Evolutionary conservation across 2,888 invertebrate genomes (phyloP).

Genomic region (Ectemnius cavifrons): DNA sequence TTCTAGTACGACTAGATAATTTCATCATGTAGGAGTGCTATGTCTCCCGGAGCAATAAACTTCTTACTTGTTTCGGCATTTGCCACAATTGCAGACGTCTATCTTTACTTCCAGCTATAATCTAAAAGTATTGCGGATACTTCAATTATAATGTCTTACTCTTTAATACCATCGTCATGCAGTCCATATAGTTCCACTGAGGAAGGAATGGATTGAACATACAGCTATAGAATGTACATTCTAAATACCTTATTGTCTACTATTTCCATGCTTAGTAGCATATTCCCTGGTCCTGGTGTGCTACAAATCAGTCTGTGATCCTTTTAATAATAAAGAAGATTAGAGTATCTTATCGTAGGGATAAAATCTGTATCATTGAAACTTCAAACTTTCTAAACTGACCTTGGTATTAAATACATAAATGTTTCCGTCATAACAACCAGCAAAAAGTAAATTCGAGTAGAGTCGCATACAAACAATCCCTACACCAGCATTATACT

Average conservation of each 20-base stretch:
- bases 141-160: background rate
- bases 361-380: background rate
- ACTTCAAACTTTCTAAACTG: conserved; percentile 7
- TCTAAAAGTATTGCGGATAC: conserved; percentile 77
- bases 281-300: conserved; percentile 85
- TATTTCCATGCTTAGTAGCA: conserved; percentile 86
- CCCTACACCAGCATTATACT: conserved; percentile 84
- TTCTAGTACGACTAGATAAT: conserved; percentile 45
- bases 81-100: conserved; percentile 83
- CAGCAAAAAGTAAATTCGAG: conserved; percentile 83
- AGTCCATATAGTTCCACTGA: background rate
- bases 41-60: conserved; percentile 58
- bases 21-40: conserved; percentile 29
- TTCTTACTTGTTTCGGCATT: conserved; percentile 79
- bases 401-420: conserved; percentile 83
- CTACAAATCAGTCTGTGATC: conserved; percentile 80
- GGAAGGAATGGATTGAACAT: conserved; percentile 11
- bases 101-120: conserved; percentile 85
- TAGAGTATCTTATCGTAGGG: background rate
- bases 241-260: conserved; percentile 81
- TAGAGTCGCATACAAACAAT: conserved; percentile 85
- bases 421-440: conserved; percentile 89
- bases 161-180: background rate
- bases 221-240: conserved; percentile 6
- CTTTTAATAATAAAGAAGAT: conserved; percentile 56